Conservation (phyloP, 2,113 vertebrate species). For the Sula dactylatra region DNA sequence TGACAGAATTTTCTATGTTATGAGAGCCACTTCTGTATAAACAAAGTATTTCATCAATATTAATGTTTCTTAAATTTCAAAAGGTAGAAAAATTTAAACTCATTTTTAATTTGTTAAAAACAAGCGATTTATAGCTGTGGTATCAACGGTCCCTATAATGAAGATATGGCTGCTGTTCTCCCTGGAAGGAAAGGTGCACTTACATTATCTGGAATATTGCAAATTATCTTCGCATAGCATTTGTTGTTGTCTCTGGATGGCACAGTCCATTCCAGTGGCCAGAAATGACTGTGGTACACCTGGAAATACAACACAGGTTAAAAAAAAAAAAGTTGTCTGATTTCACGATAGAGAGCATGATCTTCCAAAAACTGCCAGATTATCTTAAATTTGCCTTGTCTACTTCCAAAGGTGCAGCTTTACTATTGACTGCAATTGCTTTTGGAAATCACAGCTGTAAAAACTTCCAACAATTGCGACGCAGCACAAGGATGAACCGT, state of each 20-base stretch:
- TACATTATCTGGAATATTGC: slow-evolving; percentile 78
- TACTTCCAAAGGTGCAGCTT: background rate
- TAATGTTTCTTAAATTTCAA: background rate
- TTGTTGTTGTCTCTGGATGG: slow-evolving; percentile 82
- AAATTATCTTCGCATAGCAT: slow-evolving; percentile 86
- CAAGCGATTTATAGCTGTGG: background rate
- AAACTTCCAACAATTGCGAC: background rate
- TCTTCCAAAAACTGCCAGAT: background rate
- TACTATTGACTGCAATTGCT: background rate
- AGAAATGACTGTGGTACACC: slow-evolving; percentile 85
- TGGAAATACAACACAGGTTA: slow-evolving; percentile 46
- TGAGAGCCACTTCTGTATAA: background rate
- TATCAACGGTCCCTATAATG: background rate
- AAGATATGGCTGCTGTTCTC: background rate
- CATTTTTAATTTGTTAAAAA: background rate
- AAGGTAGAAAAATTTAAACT: background rate
- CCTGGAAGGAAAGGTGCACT: slow-evolving; percentile 14
- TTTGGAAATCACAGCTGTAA: background rate
- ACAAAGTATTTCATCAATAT: background rate
- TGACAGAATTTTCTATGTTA: background rate
- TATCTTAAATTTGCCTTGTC: background rate
- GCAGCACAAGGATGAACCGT: background rate
- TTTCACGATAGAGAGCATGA: background rate
- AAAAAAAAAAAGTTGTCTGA: background rate
- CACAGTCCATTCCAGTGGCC: slow-evolving; percentile 85